phyloP scores from a whole-genome alignment of 2,113 vertebrate species.

The Stomatorhinus ivindoensis region DNA sequence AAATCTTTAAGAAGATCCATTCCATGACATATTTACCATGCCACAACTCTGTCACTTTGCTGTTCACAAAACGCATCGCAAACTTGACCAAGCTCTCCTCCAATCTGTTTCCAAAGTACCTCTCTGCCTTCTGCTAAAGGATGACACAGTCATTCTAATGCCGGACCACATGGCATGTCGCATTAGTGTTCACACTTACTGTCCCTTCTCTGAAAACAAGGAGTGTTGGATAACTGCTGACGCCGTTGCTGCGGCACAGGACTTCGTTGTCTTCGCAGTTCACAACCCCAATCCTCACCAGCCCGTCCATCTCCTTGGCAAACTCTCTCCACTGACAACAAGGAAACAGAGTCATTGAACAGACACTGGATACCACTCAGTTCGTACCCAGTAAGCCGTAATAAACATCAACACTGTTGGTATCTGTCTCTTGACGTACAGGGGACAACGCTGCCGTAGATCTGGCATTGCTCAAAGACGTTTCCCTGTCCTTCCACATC shows the following conservation, averaged over 20 bases:
- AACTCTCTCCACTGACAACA: conserved; percentile 84
- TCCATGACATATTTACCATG: conserved; percentile 66
- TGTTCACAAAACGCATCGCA: conserved; percentile 84
- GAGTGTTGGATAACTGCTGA: conserved; percentile 89
- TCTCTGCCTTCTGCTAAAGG: conserved; percentile 70
- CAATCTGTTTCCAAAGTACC: conserved; percentile 78
- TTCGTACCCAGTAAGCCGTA: background rate
- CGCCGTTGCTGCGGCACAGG: conserved; percentile 83
- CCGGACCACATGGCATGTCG: background rate
- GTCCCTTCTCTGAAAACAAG: conserved; percentile 75
- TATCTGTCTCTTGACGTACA: background rate
- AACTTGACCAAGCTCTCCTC: conserved; percentile 75
- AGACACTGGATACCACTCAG: background rate
- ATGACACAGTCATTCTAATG: background rate
- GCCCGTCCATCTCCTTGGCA: conserved; percentile 91
- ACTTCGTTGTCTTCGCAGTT: conserved; percentile 91
- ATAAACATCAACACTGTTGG: background rate
- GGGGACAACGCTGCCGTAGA: background rate
- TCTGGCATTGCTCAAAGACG: background rate
- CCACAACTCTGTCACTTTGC: conserved; percentile 76
- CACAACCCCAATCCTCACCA: conserved; percentile 86
- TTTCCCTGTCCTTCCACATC: background rate
- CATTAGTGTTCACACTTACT: conserved; percentile 54
- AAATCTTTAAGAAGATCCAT: background rate
- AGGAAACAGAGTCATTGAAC: background rate